A percentile compares a stretch with the other conserved stretches of the same genome.
phyloP scores from a whole-genome alignment of 2,888 invertebrate species.

The Cryptocephalus primarius region DNA sequence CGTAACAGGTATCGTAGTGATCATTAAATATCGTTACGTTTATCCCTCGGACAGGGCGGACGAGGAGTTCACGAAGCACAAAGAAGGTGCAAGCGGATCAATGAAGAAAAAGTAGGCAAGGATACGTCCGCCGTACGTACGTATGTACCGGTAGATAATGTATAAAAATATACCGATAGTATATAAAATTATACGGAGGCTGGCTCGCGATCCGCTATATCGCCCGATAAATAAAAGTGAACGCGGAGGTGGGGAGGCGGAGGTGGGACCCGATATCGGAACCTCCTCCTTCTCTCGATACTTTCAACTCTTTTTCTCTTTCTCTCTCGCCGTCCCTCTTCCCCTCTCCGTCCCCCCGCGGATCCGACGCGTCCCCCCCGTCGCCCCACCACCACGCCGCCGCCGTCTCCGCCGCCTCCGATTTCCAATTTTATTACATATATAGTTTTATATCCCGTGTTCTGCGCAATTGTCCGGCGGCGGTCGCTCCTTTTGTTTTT shows the following conservation, averaged over 20 bases:
- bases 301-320: conserved; percentile 10
- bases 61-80: too few species aligned
- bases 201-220: not conserved
- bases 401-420: conserved; percentile 16
- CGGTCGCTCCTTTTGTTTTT: not conserved
- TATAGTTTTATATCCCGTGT: conserved; percentile 26
- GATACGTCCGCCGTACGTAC: not conserved
- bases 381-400: not conserved
- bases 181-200: not conserved
- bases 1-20: too few species aligned
- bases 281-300: conserved; percentile 6
- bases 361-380: conserved; percentile 4
- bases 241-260: not conserved
- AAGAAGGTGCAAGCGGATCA: too few species aligned
- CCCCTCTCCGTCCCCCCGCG: conserved; percentile 1
- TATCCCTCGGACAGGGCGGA: too few species aligned
- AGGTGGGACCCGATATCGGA: conserved; percentile 1
- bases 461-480: conserved; percentile 16
- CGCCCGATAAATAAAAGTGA: not conserved
- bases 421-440: conserved; percentile 31
- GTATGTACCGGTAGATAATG: not conserved
- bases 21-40: too few species aligned
- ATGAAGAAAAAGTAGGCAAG: too few species aligned
- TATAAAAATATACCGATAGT: not conserved
- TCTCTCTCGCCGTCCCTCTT: not conserved